phyloP scores from a whole-genome alignment of 2,888 invertebrate genomes.

The Acholoe squamosa region DNA sequence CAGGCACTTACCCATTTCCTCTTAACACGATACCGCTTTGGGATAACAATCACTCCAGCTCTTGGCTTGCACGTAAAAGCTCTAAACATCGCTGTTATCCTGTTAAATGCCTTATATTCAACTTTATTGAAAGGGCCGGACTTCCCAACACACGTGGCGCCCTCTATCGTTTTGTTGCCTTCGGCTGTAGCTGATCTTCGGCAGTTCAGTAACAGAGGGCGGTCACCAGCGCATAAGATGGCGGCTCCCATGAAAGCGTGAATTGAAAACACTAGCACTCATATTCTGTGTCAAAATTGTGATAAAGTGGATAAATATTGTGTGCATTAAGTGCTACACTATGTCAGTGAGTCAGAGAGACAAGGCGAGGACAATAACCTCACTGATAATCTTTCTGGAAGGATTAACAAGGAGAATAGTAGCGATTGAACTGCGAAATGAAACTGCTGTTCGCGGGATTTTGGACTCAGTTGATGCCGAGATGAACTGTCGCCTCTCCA shows the following conservation, averaged over 20 bases:
- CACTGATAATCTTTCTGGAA: conserved; percentile 76
- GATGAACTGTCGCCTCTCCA: conserved; percentile 76
- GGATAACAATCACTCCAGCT: background rate
- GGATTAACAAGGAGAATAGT: conserved; percentile 75
- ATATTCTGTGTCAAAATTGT: too few species aligned
- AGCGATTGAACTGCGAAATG: conserved; percentile 78
- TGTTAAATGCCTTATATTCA: background rate
- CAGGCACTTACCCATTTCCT: conserved; percentile 37
- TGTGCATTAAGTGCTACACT: background rate
- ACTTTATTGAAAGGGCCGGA: background rate
- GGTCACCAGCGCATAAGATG: too few species aligned
- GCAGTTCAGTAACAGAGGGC: too few species aligned
- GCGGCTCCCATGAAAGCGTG: too few species aligned
- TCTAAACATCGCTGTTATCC: conserved; percentile 2
- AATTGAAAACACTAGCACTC: too few species aligned
- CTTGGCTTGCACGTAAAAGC: background rate
- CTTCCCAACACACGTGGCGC: too few species aligned
- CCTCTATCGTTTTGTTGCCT: too few species aligned
- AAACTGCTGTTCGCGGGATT: conserved; percentile 73
- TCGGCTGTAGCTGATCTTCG: too few species aligned
- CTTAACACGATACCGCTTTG: conserved; percentile 19
- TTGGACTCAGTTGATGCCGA: conserved; percentile 75
- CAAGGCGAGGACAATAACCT: conserved; percentile 72
- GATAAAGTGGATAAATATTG: too few species aligned
- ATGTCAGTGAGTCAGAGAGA: conserved; percentile 69